Conservation (phyloP, 2,797 vertebrate species). For the Pipistrellus nathusii region DNA sequence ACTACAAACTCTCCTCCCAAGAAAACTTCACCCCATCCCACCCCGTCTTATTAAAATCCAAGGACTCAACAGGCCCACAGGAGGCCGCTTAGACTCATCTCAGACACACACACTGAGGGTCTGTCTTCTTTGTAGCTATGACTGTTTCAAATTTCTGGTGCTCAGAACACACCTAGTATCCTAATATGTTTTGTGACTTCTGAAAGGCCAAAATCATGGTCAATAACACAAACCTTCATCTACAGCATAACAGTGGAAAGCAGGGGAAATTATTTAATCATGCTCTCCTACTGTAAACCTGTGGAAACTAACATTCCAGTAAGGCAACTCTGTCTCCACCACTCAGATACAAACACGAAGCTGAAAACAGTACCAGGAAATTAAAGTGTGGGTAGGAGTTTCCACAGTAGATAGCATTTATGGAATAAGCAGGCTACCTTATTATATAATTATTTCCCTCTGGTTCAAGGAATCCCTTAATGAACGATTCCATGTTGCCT, state of each 20-base stretch:
- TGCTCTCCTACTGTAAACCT: background rate
- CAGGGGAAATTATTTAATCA: background rate
- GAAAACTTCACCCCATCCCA: background rate
- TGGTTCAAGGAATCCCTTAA: background rate
- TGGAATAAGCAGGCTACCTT: background rate
- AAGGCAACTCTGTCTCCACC: background rate
- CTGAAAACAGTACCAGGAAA: background rate
- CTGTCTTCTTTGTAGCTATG: background rate
- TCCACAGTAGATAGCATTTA: background rate
- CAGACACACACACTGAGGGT: background rate
- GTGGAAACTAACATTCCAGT: background rate
- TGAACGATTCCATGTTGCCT: background rate
- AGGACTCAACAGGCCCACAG: background rate
- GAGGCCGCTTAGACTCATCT: background rate
- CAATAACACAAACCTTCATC: background rate
- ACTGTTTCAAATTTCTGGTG: background rate
- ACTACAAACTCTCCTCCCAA: slow-evolving; percentile 40
- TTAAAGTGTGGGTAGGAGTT: background rate
- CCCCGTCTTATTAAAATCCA: slow-evolving; percentile 46
- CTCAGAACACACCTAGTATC: background rate
- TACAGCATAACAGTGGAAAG: background rate
- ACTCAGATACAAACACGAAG: background rate
- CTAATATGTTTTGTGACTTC: background rate
- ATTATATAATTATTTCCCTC: background rate
- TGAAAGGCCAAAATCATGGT: background rate